Percentiles rank a stretch among this genome's conserved stretches.
These are phyloP conservation scores for Coleophora flavipennella DNA, from an alignment of 2,888 invertebrate species.

Conservation along the genomic window DNA sequence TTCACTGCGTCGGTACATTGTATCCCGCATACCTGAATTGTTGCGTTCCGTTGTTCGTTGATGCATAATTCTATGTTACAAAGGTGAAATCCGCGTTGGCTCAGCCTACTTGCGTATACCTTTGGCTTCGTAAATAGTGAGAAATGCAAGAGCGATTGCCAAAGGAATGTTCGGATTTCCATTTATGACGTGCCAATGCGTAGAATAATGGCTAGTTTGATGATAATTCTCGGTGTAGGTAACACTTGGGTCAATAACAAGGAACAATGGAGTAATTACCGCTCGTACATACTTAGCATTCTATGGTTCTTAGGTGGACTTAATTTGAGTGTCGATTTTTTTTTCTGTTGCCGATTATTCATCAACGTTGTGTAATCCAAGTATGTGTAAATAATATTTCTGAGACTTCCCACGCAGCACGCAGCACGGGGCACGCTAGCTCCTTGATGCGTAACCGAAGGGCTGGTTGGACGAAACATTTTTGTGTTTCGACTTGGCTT, in stretches of 20 bases:
- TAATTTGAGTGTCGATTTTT: constrained; percentile 1
- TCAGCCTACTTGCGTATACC: constrained; percentile 16
- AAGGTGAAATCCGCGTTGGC: constrained; percentile 48
- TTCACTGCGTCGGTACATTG: constrained; percentile 54
- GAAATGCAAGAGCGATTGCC: constrained; percentile 35
- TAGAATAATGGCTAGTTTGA: constrained; percentile 27
- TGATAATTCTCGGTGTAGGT: constrained; percentile 11
- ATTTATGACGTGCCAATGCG: constrained; percentile 26
- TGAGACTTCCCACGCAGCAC: constrained; percentile 62
- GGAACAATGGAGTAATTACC: constrained; percentile 14
- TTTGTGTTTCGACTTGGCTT: constrained; percentile 31
- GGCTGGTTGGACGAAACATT: constrained; percentile 60
- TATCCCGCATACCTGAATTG: constrained; percentile 47
- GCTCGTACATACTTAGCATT: constrained; percentile 9
- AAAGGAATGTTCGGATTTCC: constrained; percentile 24
- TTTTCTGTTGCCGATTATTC: constrained; percentile 9
- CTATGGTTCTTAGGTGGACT: constrained; percentile 3
- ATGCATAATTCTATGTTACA: constrained; percentile 55
- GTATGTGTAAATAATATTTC: constrained; percentile 51
- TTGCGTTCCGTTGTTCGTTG: constrained; percentile 45
- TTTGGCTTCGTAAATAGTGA: constrained; percentile 41
- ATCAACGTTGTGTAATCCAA: constrained; percentile 62
- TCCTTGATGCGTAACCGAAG: constrained; percentile 60
- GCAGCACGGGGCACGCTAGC: constrained; percentile 55
- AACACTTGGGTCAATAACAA: constrained; percentile 11